Conservation (phyloP, 2,113 vertebrate genomes). For the Tetraodon nigroviridis region DNA sequence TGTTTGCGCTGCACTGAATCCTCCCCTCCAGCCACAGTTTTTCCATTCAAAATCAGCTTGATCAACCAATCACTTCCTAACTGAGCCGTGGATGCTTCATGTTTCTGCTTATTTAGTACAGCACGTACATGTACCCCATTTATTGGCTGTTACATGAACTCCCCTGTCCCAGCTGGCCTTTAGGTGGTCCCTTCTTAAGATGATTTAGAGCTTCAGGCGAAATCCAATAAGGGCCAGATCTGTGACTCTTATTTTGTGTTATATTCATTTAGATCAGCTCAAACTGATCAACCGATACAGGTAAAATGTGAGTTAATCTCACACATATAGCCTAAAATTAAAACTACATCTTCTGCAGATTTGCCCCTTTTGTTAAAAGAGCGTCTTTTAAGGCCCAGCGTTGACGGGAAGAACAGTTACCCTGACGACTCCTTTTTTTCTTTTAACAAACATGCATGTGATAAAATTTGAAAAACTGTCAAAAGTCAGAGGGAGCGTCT, state of each 20-base stretch:
- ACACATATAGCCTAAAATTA: too few relatives aligned
- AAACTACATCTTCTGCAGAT: neutral
- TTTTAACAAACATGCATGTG: neutral
- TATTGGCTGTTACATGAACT: neutral
- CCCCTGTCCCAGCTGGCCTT: neutral
- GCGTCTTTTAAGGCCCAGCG: neutral
- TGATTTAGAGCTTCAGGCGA: neutral
- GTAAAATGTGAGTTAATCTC: neutral
- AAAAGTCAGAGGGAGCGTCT: neutral
- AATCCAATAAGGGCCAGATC: neutral
- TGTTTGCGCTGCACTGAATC: conserved; percentile 57
- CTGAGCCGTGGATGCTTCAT: neutral
- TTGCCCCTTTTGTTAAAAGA: neutral
- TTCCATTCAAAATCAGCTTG: neutral
- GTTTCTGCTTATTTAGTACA: too few relatives aligned
- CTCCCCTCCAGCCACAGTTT: conserved; percentile 34
- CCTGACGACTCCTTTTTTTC: neutral
- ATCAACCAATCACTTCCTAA: neutral
- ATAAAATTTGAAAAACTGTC: neutral
- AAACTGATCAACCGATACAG: neutral
- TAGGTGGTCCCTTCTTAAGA: neutral
- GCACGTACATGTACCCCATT: neutral
- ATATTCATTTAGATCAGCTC: neutral
- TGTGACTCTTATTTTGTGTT: neutral
- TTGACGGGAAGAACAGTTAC: neutral